phyloP scores from a whole-genome alignment of 2,113 vertebrate genomes.

The Cacatua alba region DNA sequence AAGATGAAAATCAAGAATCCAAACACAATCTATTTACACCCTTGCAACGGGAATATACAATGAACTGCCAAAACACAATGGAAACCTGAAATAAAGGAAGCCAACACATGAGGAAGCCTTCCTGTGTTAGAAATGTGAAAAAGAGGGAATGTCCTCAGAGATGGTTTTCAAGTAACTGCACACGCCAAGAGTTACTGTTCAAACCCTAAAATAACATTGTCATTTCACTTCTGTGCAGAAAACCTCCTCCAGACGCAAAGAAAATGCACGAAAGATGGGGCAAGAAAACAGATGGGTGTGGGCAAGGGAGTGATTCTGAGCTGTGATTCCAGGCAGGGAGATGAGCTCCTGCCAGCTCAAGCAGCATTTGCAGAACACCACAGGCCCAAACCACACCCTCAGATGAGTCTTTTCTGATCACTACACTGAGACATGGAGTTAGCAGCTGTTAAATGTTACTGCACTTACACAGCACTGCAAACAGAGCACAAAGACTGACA shows the following conservation, averaged over 20 bases:
- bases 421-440: not conserved
- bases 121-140: not conserved
- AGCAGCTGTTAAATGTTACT: rapidly evolving
- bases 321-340: not conserved
- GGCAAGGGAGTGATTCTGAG: not conserved
- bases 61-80: not conserved
- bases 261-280: not conserved
- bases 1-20: not conserved
- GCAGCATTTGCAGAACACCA: not conserved
- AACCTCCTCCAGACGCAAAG: constrained; percentile 4
- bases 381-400: not conserved
- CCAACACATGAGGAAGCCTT: not conserved
- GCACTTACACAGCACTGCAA: not conserved
- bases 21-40: not conserved
- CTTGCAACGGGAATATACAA: not conserved
- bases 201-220: not conserved
- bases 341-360: not conserved
- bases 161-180: not conserved
- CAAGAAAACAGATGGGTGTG: not conserved
- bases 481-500: not conserved
- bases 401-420: not conserved
- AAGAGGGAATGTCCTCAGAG: not conserved
- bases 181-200: not conserved
- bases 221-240: not conserved
- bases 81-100: not conserved